A percentile compares a stretch with the other conserved stretches of the same genome.
These are phyloP conservation scores for Trogon surrucura DNA, from an alignment of 2,113 vertebrate species.

Conservation along the genomic window DNA sequence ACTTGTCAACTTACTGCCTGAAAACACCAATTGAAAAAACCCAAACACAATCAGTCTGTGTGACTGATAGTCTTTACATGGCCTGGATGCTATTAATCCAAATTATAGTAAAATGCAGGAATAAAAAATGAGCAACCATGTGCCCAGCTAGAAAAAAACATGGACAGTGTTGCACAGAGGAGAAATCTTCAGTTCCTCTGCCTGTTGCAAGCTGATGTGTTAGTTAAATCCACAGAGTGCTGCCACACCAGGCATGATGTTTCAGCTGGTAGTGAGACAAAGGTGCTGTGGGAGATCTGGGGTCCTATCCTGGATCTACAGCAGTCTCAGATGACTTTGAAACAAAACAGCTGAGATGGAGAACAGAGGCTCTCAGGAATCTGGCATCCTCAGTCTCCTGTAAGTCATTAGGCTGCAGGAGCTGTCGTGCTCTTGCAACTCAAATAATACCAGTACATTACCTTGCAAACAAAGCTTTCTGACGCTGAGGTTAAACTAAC, in stretches of 20 bases:
- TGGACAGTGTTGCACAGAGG: fast-evolving
- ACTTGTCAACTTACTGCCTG: background rate
- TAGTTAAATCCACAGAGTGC: background rate
- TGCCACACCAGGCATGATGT: background rate
- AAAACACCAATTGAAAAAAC: background rate
- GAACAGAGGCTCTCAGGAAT: background rate
- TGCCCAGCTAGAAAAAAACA: background rate
- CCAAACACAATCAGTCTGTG: background rate
- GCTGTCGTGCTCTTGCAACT: background rate
- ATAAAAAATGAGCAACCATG: background rate
- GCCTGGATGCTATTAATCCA: background rate
- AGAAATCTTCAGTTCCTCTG: background rate
- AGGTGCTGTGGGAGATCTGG: background rate
- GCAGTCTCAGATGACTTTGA: conserved; percentile 3
- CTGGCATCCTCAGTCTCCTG: background rate
- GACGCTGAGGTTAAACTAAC: conserved; percentile 35
- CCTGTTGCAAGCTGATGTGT: background rate
- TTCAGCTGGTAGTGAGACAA: background rate
- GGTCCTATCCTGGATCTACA: background rate
- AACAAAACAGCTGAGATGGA: conserved; percentile 5
- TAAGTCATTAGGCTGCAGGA: background rate
- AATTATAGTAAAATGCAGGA: background rate
- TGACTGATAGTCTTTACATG: background rate
- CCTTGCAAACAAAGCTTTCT: conserved; percentile 44
- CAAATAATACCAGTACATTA: background rate